A percentile compares a stretch with the other conserved stretches of the same genome.
These are phyloP conservation scores for Heteropelma amictum DNA, from an alignment of 2,888 invertebrate genomes.

Conservation along the genomic window DNA sequence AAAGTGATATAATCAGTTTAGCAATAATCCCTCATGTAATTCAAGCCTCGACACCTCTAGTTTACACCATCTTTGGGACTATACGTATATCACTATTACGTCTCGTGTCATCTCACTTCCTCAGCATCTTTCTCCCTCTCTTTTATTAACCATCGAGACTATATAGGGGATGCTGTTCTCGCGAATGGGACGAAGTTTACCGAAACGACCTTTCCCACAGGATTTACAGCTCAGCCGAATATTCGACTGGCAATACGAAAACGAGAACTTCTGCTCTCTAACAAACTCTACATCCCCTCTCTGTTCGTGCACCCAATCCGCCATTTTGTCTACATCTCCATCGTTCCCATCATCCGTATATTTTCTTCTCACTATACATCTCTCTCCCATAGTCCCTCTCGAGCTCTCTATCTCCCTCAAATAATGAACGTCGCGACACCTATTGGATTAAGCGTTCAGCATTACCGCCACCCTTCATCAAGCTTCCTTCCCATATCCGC, in stretches of 20 bases:
- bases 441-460: conserved; percentile 65
- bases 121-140: not conserved
- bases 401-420: conserved; percentile 55
- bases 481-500: conserved; percentile 45
- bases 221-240: conserved; percentile 47
- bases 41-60: too few relatives aligned
- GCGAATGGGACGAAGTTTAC: conserved; percentile 36
- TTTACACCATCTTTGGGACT: too few relatives aligned
- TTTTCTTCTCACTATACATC: conserved; percentile 10
- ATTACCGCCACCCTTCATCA: conserved; percentile 55
- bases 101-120: too few relatives aligned
- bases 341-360: conserved; percentile 21
- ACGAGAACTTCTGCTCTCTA: conserved; percentile 25
- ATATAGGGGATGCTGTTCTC: not conserved
- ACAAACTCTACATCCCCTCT: conserved; percentile 15
- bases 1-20: too few relatives aligned
- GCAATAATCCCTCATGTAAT: too few relatives aligned
- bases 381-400: not conserved
- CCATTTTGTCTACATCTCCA: conserved; percentile 36
- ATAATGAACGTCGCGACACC: conserved; percentile 66
- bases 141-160: not conserved
- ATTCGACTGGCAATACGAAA: conserved; percentile 45
- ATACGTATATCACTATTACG: too few relatives aligned
- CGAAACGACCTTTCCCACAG: conserved; percentile 44
- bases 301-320: conserved; percentile 5